phyloP scores from a whole-genome alignment of 2,113 vertebrate species.

The Spheniscus mendiculus region DNA sequence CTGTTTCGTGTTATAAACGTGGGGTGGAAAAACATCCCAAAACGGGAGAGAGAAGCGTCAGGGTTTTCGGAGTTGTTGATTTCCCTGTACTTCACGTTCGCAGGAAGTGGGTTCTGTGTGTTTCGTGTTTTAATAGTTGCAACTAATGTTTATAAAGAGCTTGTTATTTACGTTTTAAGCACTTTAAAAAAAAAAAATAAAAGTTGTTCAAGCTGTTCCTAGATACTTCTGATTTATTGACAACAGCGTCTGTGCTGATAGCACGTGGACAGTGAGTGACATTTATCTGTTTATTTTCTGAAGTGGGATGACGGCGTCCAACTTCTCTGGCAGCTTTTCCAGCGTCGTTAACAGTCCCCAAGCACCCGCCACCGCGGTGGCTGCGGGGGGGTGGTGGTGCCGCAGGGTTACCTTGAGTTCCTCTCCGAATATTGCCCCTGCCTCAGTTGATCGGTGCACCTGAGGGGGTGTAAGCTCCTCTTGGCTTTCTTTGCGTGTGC shows the following conservation, averaged over 20 bases:
- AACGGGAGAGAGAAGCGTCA: fast-evolving
- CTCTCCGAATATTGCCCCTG: background rate
- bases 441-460: fast-evolving
- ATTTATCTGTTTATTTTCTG: background rate
- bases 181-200: constrained; percentile 80
- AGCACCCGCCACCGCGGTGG: fast-evolving
- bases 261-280: constrained; percentile 27
- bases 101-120: constrained; percentile 52
- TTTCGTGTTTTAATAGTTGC: constrained; percentile 71
- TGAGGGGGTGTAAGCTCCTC: fast-evolving
- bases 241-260: constrained; percentile 60
- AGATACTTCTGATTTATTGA: constrained; percentile 46
- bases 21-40: background rate
- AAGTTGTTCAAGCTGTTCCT: constrained; percentile 71
- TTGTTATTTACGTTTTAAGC: constrained; percentile 79
- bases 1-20: background rate
- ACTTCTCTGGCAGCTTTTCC: background rate
- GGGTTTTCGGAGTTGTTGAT: background rate
- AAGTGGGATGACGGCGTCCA: background rate
- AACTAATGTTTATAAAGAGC: constrained; percentile 77
- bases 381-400: background rate
- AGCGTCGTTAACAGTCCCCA: background rate
- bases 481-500: fast-evolving
- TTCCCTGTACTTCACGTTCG: background rate
- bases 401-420: background rate